These are phyloP conservation scores for Morpho helenor DNA, from an alignment of 2,888 invertebrate genomes.

Conservation along the genomic window DNA sequence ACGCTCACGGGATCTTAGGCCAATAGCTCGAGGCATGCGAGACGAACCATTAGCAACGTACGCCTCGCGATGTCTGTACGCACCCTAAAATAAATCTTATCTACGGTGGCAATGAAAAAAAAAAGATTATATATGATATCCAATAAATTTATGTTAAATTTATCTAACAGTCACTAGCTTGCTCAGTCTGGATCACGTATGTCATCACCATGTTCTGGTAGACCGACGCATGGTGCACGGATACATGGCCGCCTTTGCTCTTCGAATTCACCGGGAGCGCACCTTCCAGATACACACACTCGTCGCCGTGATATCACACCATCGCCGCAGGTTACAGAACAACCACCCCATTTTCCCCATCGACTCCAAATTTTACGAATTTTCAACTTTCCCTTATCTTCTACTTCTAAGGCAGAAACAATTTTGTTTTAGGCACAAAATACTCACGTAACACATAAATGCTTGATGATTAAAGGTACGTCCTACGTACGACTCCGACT, in stretches of 20 bases:
- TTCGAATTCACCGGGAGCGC: conserved; percentile 61
- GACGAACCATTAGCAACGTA: too few relatives aligned
- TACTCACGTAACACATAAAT: not conserved
- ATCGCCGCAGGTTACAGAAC: conserved; percentile 59
- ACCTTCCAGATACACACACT: conserved; percentile 54
- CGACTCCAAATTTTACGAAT: conserved; percentile 63
- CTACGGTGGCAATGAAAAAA: not conserved
- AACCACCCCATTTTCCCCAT: conserved; percentile 64
- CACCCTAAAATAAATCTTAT: too few relatives aligned
- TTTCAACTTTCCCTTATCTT: conserved; percentile 33
- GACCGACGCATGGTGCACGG: conserved; percentile 41
- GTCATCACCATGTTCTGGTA: conserved; percentile 11
- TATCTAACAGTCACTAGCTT: not conserved
- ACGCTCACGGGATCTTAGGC: too few relatives aligned
- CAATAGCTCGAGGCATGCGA: too few relatives aligned
- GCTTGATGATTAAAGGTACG: too few relatives aligned
- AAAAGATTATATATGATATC: not conserved
- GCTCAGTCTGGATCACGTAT: conserved; percentile 11
- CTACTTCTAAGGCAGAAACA: conserved; percentile 1
- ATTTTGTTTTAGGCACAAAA: not conserved
- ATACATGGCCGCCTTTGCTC: conserved; percentile 54
- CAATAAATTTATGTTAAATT: too few relatives aligned
- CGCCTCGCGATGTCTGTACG: too few relatives aligned
- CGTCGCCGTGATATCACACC: conserved; percentile 48
- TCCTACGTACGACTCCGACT: not conserved